Percentiles rank a stretch among this genome's conserved stretches.
These are phyloP conservation scores for Eurosta solidaginis DNA, from an alignment of 1,140 invertebrate species.

Conservation along the genomic window DNA sequence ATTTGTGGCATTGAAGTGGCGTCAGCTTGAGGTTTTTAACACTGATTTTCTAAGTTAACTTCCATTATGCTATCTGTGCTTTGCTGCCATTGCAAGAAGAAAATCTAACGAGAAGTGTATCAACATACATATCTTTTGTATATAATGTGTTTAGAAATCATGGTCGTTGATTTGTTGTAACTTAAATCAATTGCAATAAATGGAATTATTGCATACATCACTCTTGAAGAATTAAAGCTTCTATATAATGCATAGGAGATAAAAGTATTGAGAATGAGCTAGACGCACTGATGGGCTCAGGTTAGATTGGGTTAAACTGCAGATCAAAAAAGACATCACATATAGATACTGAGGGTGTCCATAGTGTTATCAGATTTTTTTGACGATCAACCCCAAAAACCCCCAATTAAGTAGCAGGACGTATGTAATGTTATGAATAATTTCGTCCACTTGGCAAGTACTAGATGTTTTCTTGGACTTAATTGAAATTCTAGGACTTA, in stretches of 20 bases:
- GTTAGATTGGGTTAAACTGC: no score
- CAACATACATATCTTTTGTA: conserved; percentile 10
- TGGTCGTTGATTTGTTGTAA: not conserved
- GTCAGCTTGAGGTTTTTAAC: not conserved
- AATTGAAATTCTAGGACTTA: no score
- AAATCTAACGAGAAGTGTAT: not conserved
- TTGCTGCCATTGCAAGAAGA: not conserved
- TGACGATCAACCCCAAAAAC: no score
- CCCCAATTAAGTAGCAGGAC: no score
- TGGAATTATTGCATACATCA: conserved; percentile 19
- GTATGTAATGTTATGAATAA: no score
- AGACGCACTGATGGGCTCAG: no score
- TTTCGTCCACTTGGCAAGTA: no score
- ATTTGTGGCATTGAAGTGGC: conserved; percentile 14
- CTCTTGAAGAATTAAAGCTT: not conserved
- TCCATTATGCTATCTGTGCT: not conserved
- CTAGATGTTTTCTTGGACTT: no score
- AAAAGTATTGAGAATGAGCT: no score
- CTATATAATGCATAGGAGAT: not conserved
- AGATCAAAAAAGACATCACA: no score
- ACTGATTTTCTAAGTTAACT: conserved; percentile 7
- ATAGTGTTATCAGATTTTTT: no score
- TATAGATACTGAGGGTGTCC: no score
- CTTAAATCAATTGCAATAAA: not conserved
- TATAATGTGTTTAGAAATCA: conserved; percentile 5